Percentiles rank a stretch among this genome's conserved stretches.
Conservation (phyloP, 2,888 invertebrate species). For the Vannuccia rotundouncinata region DNA sequence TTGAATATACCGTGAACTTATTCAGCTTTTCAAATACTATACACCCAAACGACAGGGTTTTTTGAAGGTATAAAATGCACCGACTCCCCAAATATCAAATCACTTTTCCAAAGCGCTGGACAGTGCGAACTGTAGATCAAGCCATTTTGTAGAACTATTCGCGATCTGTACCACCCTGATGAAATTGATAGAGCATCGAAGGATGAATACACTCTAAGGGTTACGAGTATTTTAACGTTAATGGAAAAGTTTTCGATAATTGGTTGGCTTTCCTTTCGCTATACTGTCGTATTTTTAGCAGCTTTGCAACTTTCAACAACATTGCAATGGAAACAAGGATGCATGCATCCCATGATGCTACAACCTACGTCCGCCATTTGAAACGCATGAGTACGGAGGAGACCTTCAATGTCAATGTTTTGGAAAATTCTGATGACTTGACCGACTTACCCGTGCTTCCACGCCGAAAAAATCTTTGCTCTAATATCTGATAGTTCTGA, state of each 20-base stretch:
- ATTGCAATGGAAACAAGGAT: neutral
- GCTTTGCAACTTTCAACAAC: slow-evolving; percentile 12
- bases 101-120: slow-evolving; percentile 9
- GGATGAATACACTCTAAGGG: slow-evolving; percentile 14
- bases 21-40: slow-evolving; percentile 26
- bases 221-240: neutral
- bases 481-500: neutral
- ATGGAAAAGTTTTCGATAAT: slow-evolving; percentile 14
- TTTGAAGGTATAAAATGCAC: slow-evolving; percentile 20
- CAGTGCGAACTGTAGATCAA: slow-evolving; percentile 10
- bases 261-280: neutral
- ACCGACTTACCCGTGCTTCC: slow-evolving; percentile 3
- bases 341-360: neutral
- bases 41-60: neutral
- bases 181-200: neutral
- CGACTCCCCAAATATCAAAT: slow-evolving; percentile 12
- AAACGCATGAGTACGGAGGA: neutral
- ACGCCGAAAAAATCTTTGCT: neutral
- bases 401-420: slow-evolving; percentile 13
- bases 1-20: slow-evolving; percentile 8
- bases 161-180: slow-evolving; percentile 15
- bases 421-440: slow-evolving; percentile 9
- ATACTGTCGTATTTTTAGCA: slow-evolving; percentile 2
- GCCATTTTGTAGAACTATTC: slow-evolving; percentile 18
- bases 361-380: slow-evolving; percentile 9